Conservation (phyloP, 2,113 vertebrate species). For the Charina bottae region DNA sequence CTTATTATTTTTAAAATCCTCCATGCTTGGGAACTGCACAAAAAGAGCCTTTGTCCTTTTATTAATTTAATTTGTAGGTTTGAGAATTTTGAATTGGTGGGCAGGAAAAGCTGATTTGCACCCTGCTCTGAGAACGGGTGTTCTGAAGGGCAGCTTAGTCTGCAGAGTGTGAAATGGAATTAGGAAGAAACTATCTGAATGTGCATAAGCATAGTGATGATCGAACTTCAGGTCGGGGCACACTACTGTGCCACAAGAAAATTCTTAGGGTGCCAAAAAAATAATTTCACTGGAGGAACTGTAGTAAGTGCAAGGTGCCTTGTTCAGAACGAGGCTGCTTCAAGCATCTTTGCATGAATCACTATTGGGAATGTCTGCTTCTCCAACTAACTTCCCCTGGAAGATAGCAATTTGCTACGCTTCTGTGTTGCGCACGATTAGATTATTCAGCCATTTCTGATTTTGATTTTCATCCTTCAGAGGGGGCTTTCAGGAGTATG, state of each 20-base stretch:
- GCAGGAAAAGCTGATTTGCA: constrained; percentile 66
- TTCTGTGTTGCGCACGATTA: neutral
- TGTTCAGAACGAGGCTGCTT: neutral
- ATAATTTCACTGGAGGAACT: neutral
- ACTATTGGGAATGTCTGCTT: too few relatives aligned
- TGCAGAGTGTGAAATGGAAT: constrained; percentile 29
- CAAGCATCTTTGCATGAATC: neutral
- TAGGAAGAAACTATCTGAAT: constrained; percentile 53
- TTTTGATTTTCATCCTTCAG: neutral
- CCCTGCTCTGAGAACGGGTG: constrained; percentile 53
- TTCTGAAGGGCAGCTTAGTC: constrained; percentile 43
- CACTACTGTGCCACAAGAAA: neutral
- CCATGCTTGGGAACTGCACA: constrained; percentile 65
- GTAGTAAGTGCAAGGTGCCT: too few relatives aligned
- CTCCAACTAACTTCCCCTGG: too few relatives aligned
- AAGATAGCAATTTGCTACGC: too few relatives aligned
- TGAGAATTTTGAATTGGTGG: constrained; percentile 67
- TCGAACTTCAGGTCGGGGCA: neutral
- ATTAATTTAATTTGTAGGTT: constrained; percentile 74
- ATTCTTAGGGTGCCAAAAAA: neutral
- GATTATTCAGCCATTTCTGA: neutral
- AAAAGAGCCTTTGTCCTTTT: constrained; percentile 73
- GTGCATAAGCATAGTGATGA: neutral
- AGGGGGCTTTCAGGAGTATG: neutral
- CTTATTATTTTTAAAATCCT: constrained; percentile 74